A percentile compares a stretch with the other conserved stretches of the same genome.
Evolutionary conservation across 2,888 invertebrate species (phyloP).

Genomic region (Lobophora halterata): DNA sequence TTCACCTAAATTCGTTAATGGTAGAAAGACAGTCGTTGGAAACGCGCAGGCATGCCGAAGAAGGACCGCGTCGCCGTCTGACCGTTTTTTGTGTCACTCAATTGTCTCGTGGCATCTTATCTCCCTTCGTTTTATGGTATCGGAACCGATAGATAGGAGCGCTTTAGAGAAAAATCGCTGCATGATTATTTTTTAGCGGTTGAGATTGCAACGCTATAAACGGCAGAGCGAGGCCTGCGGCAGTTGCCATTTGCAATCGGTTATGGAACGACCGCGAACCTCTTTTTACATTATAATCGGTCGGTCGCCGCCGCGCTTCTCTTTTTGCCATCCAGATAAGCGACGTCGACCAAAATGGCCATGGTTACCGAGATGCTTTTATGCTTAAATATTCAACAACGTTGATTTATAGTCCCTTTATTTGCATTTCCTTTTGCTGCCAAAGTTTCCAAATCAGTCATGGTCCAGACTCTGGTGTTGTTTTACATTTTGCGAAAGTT

Average conservation of each 20-base stretch:
- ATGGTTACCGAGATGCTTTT: slow-evolving; percentile 53
- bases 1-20: slow-evolving; percentile 25
- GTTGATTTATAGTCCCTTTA: slow-evolving; percentile 25
- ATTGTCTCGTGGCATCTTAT: slow-evolving; percentile 51
- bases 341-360: slow-evolving; percentile 52
- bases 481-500: slow-evolving; percentile 35
- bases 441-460: slow-evolving; percentile 9
- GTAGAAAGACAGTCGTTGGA: slow-evolving; percentile 51
- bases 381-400: slow-evolving; percentile 35
- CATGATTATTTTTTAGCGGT: slow-evolving; percentile 69
- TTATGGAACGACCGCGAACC: slow-evolving; percentile 76
- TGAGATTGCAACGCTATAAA: slow-evolving; percentile 77
- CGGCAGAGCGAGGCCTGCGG: slow-evolving; percentile 68
- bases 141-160: slow-evolving; percentile 59
- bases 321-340: slow-evolving; percentile 62
- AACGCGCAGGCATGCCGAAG: slow-evolving; percentile 62
- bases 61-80: slow-evolving; percentile 40
- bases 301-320: slow-evolving; percentile 59
- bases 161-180: slow-evolving; percentile 64
- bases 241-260: slow-evolving; percentile 78
- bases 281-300: slow-evolving; percentile 79
- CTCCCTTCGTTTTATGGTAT: slow-evolving; percentile 52
- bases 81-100: slow-evolving; percentile 50
- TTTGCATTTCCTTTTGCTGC: slow-evolving; percentile 6
- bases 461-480: slow-evolving; percentile 24